These are phyloP conservation scores for Drosophila tristis DNA, from an alignment of 1,140 invertebrate genomes.

Conservation along the genomic window DNA sequence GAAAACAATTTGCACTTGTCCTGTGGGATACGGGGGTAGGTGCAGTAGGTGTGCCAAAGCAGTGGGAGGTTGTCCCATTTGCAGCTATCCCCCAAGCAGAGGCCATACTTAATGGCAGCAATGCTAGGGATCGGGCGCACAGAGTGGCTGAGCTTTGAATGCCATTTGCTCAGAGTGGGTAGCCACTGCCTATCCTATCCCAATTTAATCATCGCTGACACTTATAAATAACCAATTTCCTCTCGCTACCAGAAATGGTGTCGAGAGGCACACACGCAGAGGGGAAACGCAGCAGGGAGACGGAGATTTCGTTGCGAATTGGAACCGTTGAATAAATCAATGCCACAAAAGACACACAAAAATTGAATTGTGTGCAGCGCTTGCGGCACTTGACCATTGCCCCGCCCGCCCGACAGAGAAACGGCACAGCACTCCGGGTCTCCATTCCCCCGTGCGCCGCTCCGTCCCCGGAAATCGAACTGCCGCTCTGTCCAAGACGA, in stretches of 20 bases:
- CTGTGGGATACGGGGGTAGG: too few relatives aligned
- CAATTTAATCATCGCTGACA: constrained; percentile 60
- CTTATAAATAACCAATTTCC: constrained; percentile 80
- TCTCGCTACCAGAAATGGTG: constrained; percentile 69
- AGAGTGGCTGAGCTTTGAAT: neutral
- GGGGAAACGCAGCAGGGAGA: constrained; percentile 16
- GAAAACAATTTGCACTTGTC: constrained; percentile 70
- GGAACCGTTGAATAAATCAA: constrained; percentile 69
- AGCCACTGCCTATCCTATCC: neutral
- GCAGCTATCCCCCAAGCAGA: constrained; percentile 5
- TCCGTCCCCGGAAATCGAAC: constrained; percentile 7
- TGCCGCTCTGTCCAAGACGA: neutral
- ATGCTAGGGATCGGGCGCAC: too few relatives aligned
- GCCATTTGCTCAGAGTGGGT: neutral
- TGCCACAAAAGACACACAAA: constrained; percentile 76
- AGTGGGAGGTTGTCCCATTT: constrained; percentile 50
- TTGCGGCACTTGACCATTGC: constrained; percentile 67
- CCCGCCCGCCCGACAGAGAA: constrained; percentile 10
- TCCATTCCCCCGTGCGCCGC: too few relatives aligned
- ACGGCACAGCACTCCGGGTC: neutral
- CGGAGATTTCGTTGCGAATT: constrained; percentile 12
- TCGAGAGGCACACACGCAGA: constrained; percentile 11
- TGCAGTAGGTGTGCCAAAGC: constrained; percentile 14
- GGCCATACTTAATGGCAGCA: too few relatives aligned
- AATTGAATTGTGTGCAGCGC: constrained; percentile 73